Evolutionary conservation across 2,888 invertebrate genomes (phyloP).

Genomic region (Diaphora mendica): DNA sequence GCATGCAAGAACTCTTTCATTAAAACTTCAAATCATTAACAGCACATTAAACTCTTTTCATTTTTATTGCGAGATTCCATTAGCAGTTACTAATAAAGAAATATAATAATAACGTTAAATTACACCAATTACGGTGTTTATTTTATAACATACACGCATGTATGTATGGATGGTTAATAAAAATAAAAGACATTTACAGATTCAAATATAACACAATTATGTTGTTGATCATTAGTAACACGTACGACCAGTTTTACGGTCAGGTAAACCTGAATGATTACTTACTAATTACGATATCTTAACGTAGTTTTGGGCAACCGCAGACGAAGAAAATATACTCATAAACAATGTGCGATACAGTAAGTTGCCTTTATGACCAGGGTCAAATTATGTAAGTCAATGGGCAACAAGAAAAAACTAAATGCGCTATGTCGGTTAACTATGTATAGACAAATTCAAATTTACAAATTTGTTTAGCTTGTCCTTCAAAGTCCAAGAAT

Average conservation of each 20-base stretch:
- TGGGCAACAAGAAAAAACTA: not conserved
- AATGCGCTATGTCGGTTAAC: not conserved
- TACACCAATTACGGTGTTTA: not conserved
- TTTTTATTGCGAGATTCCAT: not conserved
- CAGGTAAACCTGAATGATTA: not conserved
- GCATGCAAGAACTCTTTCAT: slow-evolving; percentile 1
- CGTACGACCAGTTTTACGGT: not conserved
- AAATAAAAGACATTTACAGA: not conserved
- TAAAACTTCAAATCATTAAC: not conserved
- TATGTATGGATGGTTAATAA: not conserved
- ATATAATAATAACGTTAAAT: not conserved
- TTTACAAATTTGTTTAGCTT: not conserved
- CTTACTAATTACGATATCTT: not conserved
- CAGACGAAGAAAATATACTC: not conserved
- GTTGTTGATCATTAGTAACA: not conserved
- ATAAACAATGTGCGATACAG: not conserved
- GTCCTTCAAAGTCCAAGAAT: not conserved
- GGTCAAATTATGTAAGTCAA: not conserved
- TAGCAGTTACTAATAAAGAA: not conserved
- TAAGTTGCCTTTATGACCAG: not conserved
- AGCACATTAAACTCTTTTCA: not conserved
- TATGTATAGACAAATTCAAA: not conserved
- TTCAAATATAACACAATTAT: not conserved
- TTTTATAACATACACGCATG: not conserved
- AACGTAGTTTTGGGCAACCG: too few species aligned